These are phyloP conservation scores for Ochropleura leucogaster DNA, from an alignment of 2,888 invertebrate genomes.

Conservation along the genomic window DNA sequence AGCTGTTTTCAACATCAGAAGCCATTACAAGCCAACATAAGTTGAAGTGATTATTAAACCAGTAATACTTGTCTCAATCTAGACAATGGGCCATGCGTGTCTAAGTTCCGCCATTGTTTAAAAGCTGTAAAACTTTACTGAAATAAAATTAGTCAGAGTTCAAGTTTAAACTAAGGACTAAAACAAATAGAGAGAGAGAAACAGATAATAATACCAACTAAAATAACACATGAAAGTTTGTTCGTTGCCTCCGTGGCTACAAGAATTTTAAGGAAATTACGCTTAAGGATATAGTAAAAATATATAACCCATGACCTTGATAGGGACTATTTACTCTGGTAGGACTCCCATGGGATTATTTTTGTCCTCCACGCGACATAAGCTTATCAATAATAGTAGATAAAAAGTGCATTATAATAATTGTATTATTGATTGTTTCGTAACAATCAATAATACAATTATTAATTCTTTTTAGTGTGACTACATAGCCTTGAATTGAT, in stretches of 20 bases:
- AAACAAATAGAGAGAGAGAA: too few relatives aligned
- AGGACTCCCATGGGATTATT: neutral
- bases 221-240: neutral
- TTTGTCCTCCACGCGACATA: neutral
- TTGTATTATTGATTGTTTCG: neutral
- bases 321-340: neutral
- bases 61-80: neutral
- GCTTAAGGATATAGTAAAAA: neutral
- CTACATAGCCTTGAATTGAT: neutral
- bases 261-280: neutral
- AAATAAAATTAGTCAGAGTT: constrained; percentile 29
- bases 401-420: neutral
- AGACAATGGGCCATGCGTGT: constrained; percentile 24
- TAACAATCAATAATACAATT: too few relatives aligned
- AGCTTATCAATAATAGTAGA: neutral
- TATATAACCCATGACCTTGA: too few relatives aligned
- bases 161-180: constrained; percentile 1
- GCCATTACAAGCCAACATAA: constrained; percentile 1
- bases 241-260: neutral
- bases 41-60: neutral
- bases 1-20: constrained; percentile 10
- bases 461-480: neutral
- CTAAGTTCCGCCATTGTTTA: constrained; percentile 19
- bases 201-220: too few relatives aligned
- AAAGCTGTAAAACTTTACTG: constrained; percentile 17